Conservation (phyloP, 2,888 invertebrate species). For the Morinoia aosen region DNA sequence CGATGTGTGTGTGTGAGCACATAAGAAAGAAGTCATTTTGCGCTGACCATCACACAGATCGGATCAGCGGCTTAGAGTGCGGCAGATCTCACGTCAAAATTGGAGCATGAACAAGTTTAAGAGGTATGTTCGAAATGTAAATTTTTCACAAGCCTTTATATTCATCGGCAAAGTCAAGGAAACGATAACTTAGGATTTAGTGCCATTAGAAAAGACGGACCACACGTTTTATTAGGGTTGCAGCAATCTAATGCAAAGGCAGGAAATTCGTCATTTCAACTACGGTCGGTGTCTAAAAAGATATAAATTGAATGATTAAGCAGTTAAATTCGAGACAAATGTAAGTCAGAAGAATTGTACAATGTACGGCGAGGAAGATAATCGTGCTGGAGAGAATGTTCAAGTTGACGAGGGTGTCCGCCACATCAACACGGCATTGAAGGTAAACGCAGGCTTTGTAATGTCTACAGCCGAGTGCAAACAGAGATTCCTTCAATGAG, state of each 20-base stretch:
- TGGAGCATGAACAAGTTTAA: too few species aligned
- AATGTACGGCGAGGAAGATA: neutral
- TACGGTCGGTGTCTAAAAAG: neutral
- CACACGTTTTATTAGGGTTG: neutral
- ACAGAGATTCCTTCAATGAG: too few species aligned
- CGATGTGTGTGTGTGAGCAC: too few species aligned
- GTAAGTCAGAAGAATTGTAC: neutral
- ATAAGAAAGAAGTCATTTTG: too few species aligned
- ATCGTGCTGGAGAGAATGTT: neutral
- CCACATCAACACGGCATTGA: neutral
- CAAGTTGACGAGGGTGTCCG: neutral
- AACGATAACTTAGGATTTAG: too few species aligned
- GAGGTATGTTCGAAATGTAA: too few species aligned
- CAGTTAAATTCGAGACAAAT: too few species aligned
- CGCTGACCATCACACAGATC: neutral
- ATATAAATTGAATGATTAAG: too few species aligned
- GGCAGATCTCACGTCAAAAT: too few species aligned
- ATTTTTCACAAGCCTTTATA: too few species aligned
- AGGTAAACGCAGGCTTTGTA: neutral
- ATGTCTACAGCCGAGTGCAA: neutral
- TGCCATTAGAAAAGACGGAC: too few species aligned
- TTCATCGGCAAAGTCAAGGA: too few species aligned
- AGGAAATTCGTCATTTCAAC: neutral
- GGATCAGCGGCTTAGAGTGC: neutral
- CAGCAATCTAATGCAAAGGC: neutral